Base-by-base conservation (phyloP, 2,888 invertebrate genomes). In the Euplagia quadripunctaria region DNA sequence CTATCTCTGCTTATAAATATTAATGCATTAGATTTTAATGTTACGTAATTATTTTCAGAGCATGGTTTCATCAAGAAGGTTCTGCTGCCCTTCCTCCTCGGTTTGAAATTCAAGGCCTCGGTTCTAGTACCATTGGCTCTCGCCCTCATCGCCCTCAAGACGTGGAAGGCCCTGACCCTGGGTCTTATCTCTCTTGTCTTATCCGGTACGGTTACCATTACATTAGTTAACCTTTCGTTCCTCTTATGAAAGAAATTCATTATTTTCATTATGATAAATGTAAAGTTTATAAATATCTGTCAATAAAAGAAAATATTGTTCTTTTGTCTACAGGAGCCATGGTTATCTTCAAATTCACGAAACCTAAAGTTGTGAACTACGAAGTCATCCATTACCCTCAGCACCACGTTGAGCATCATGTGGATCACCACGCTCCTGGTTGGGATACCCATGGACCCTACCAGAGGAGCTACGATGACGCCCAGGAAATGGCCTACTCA, bases 101-200 rank as follows among this genome's bases (percentile, higher is more conserved):
- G 98, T 79, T 95, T 98, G 79, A 98, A 98, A 92, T 98, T 98
- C 96, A 98, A 98, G 93, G 97, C 98, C 69, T 98, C 98, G 41
- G 98, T 98, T 51, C 92, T 98, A 85, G 98, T 98, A 64, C 98
- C 98, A 0, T 92, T 98, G 77, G 98, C 98, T 17, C 96, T 98
- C 74, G 98, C 98, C 55, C 94, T 98, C 75, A 98, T 98, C 87
- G 98, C 98, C 0, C 95, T 98, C 73, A 98, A 98, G 93, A 98
- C 98, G 20, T 98, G 98, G 98, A 98, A 98, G 92, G 98, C 98
- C 64, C 95, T 98, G 84, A 98, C 98, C 12, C 96, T 98, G 81
- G 98, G 98, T 77, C 97, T 98, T 7, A 96, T 98, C 76, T 98
- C 98, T 4, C 94, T 98, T 88, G 98, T 98, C 43, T 96, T 98